These are phyloP conservation scores for Pachyuromys duprasi DNA, from an alignment of 2,797 vertebrate genomes.

Conservation along the genomic window DNA sequence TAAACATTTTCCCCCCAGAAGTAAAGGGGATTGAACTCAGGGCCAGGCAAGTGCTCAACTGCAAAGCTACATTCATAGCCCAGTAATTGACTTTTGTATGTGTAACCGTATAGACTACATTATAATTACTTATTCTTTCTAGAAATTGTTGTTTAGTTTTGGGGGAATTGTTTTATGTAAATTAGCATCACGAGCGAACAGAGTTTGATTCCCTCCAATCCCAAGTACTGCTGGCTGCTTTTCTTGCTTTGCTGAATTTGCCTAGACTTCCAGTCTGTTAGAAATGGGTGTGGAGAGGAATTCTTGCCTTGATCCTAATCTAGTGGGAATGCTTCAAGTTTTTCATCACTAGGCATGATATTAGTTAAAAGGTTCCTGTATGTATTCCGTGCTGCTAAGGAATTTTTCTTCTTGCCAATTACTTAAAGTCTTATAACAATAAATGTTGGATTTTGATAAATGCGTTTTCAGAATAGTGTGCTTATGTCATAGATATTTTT, in stretches of 20 bases:
- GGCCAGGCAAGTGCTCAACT: not conserved
- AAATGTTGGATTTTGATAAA: not conserved
- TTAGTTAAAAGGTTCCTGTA: not conserved
- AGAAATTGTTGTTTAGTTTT: not conserved
- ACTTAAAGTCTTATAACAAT: not conserved
- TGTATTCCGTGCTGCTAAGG: not conserved
- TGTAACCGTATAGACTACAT: not conserved
- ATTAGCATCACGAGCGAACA: not conserved
- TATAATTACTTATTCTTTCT: not conserved
- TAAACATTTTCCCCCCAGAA: too few relatives aligned
- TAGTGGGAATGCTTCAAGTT: not conserved
- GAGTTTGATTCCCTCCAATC: not conserved
- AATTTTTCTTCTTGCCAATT: not conserved
- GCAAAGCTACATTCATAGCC: not conserved
- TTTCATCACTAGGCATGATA: not conserved
- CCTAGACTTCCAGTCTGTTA: not conserved
- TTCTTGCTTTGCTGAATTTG: not conserved
- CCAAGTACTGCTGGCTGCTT: not conserved
- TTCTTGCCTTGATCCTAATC: not conserved
- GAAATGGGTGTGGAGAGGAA: not conserved
- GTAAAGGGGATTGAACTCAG: not conserved
- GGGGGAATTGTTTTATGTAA: not conserved
- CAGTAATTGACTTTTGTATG: not conserved
- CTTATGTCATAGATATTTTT: not conserved
- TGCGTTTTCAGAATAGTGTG: not conserved